Conservation (phyloP, 2,888 invertebrate genomes). For the Drosophila parthenogenetica region DNA sequence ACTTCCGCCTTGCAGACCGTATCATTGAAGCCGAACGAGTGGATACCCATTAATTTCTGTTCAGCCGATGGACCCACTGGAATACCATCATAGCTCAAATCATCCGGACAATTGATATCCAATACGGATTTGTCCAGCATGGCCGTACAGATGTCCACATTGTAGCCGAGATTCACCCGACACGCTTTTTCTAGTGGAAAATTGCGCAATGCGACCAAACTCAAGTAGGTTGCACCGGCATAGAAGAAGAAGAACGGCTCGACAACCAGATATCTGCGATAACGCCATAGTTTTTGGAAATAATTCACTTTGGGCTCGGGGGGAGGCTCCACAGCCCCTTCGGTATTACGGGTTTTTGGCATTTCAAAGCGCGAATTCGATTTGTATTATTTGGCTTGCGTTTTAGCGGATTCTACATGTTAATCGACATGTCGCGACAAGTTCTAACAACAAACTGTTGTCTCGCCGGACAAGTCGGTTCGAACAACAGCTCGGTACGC, state of each 20-base stretch:
- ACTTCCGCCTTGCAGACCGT: slow-evolving; percentile 84
- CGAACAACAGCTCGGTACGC: slow-evolving; percentile 61
- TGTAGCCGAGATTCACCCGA: slow-evolving; percentile 83
- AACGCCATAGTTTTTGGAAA: slow-evolving; percentile 82
- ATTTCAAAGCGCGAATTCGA: slow-evolving; percentile 31
- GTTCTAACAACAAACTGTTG: slow-evolving; percentile 72
- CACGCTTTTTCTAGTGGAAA: slow-evolving; percentile 84
- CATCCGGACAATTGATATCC: slow-evolving; percentile 81
- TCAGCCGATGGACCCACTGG: slow-evolving; percentile 66
- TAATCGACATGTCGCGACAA: slow-evolving; percentile 65
- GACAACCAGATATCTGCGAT: slow-evolving; percentile 82
- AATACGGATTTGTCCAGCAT: slow-evolving; percentile 82
- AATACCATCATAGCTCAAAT: slow-evolving; percentile 72
- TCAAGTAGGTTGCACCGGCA: slow-evolving; percentile 82
- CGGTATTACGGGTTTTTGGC: slow-evolving; percentile 53
- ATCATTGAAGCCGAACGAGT: slow-evolving; percentile 75
- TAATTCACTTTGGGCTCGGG: slow-evolving; percentile 71
- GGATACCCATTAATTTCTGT: slow-evolving; percentile 53
- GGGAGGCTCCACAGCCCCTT: slow-evolving; percentile 13
- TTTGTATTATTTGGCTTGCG: slow-evolving; percentile 19
- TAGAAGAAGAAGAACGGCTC: slow-evolving; percentile 84
- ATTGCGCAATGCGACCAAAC: slow-evolving; percentile 83
- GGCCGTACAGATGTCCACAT: slow-evolving; percentile 77
- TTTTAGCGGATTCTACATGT: slow-evolving; percentile 40
- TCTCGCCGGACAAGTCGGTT: slow-evolving; percentile 22